Base-by-base conservation (phyloP, 1,140 invertebrate genomes). In the Pemphigus obesinymphae region DNA sequence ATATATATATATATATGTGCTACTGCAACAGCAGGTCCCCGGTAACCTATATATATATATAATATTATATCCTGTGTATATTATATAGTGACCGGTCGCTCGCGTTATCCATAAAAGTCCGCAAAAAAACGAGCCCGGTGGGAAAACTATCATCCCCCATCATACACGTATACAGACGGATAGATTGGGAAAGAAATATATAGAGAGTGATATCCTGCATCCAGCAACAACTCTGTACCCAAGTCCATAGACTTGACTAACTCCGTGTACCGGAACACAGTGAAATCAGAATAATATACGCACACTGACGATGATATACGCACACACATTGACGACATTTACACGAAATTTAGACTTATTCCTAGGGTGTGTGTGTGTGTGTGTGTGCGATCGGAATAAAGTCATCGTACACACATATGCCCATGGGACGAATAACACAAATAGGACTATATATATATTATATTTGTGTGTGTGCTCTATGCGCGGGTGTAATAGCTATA, bases 401-500 rank as follows among this genome's bases (percentile, higher is more conserved):
- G 73, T 58, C 73, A 55, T 76, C 73, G 50, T 20, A 37, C 23
- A 5, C 37, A 8, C 73, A 29, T 8, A 26, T 58, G 23, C 76
- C 76, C 76, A 29, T 29, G 76, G 76, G 76, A 80, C 55, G 55
- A 80, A 80, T 80, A 80, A 80, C 76, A 63, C 76, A 80, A 80
- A 80, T 80, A 80, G 76, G 76, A 80, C 76, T 76, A 76, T 37
- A 34, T 31, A 48, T 23, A 48, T n/a, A n/a, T n/a, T 29, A 29
- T n/a, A n/a, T n/a, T n/a, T n/a, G n/a, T n/a, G n/a, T n/a, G 43
- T n/a, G 43, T 17, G 15, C 37, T 45, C 66, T 70, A 40, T 58
- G 31, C 73, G 70, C 73, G 70, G 70, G 40, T 72, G 68, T 72
- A 72, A 48, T 72, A 72, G 26, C 26, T 40, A 34, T 68, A n/a